Base-by-base conservation (phyloP, 1,140 invertebrate species). In the Leptoteleia sp. region DNA sequence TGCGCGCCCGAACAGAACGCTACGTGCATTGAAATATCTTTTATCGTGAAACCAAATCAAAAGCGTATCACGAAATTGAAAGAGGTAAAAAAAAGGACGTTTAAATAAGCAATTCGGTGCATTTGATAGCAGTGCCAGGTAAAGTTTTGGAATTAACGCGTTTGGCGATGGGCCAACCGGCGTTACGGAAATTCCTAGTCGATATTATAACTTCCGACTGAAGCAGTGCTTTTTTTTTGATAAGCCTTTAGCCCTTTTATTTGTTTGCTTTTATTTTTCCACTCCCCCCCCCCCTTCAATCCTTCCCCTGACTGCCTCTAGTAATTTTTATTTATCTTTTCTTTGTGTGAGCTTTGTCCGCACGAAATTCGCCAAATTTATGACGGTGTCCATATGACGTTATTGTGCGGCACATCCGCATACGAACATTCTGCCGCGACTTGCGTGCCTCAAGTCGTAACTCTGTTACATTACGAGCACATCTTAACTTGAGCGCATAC, bases 51-150 rank as follows among this genome's bases (percentile, higher is more conserved):
- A 62, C 38, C 37, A n/a, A 77, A 71, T 77, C 47, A 71, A 71
- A 70, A 65, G 35, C 59, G 11, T 47, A 71, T 71, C 38, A 52
- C 42, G 29, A 40, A 65, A 78, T 65, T 47, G 52, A 77, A 78
- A 52, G 45, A 67, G 52, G 16, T n/a, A n/a, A n/a, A 68, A 79
- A 65, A 67, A 79, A 72, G 50, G 17, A 61, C 54, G 35, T 70
- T 77, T 70, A 77, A 77, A 77, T 77, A 77, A 77, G 73, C 50
- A 70, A 76, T 70, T 61, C 27, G 72, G 64, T 40, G 40, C 48
- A 57, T 68, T 70, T 68, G 57, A 76, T 68, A 55, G 57, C 33
- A 47, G 47, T 59, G 71, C 50, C 42, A 62, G 62, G 55, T 68
- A 68, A 68, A 76, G 62, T 76, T 76, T 68, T 35, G 35, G 38